Evolutionary conservation across 2,888 invertebrate genomes (phyloP).

Genomic region (Plebejus anna): DNA sequence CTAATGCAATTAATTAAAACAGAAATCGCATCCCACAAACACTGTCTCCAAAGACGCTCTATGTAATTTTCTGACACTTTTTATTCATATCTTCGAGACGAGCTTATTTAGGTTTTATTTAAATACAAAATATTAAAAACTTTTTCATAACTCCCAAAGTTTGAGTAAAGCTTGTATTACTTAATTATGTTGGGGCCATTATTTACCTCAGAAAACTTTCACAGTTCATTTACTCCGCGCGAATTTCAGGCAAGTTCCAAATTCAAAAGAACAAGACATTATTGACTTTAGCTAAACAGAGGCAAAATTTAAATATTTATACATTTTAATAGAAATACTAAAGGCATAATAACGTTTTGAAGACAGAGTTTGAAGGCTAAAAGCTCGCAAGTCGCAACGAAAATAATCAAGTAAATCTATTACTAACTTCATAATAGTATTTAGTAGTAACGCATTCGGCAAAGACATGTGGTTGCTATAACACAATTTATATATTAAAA

Average conservation of each 20-base stretch:
- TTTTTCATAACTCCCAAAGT: slow-evolving; percentile 7
- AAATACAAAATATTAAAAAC: background rate
- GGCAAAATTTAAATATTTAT: background rate
- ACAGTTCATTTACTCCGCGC: background rate
- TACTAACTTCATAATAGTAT: too few species aligned
- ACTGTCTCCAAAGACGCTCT: background rate
- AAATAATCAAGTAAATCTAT: too few species aligned
- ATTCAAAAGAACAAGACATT: background rate
- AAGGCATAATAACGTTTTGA: background rate
- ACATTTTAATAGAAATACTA: slow-evolving; percentile 1
- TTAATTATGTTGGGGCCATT: slow-evolving; percentile 9
- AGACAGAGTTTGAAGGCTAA: too few species aligned
- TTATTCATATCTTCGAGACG: background rate
- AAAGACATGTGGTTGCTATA: too few species aligned
- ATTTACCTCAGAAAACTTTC: background rate
- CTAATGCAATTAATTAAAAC: background rate
- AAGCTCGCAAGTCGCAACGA: too few species aligned
- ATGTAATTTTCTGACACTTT: background rate
- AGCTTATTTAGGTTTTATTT: background rate
- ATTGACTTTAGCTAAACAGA: background rate
- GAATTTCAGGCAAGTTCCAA: background rate
- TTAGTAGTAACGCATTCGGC: too few species aligned
- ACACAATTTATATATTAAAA: too few species aligned
- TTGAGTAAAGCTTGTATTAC: background rate
- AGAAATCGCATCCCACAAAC: background rate